These are phyloP conservation scores for Perizoma affinitatum DNA, from an alignment of 2,888 invertebrate species.

Conservation along the genomic window DNA sequence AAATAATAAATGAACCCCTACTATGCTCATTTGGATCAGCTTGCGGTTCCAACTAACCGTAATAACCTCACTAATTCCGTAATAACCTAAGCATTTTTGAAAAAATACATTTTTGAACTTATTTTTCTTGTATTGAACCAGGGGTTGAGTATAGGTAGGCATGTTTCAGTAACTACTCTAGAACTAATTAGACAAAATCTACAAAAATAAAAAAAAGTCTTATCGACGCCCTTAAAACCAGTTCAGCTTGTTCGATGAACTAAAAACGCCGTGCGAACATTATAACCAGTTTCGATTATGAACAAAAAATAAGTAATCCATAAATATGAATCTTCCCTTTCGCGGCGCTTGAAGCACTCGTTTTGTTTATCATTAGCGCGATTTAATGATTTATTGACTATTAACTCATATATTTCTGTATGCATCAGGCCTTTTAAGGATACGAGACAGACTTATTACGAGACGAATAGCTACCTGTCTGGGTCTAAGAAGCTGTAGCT, in stretches of 20 bases:
- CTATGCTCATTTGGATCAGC: no score
- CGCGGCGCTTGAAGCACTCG: constrained; percentile 8
- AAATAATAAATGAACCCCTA: no score
- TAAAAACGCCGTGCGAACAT: constrained; percentile 24
- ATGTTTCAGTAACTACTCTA: no score
- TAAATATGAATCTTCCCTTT: constrained; percentile 24
- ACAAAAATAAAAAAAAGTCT: no score
- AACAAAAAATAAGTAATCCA: constrained; percentile 19
- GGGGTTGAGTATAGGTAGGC: no score
- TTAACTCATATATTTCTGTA: constrained; percentile 8
- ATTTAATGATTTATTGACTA: constrained; percentile 15
- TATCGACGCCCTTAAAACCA: constrained; percentile 6
- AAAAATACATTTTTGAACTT: no score
- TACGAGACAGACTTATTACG: constrained; percentile 15
- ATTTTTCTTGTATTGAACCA: no score
- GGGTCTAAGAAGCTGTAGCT: constrained; percentile 58
- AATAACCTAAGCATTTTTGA: no score
- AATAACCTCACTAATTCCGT: no score
- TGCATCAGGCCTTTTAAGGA: constrained; percentile 14
- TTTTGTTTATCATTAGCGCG: constrained; percentile 15
- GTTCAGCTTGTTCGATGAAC: constrained; percentile 17
- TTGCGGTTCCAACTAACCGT: no score
- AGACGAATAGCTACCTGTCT: constrained; percentile 57
- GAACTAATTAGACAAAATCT: no score
- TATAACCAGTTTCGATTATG: constrained; percentile 20